A percentile compares a stretch with the other conserved stretches of the same genome.
phyloP scores from a whole-genome alignment of 92 coral and sea anemone genomes.

The Virgularia gustaviana region DNA sequence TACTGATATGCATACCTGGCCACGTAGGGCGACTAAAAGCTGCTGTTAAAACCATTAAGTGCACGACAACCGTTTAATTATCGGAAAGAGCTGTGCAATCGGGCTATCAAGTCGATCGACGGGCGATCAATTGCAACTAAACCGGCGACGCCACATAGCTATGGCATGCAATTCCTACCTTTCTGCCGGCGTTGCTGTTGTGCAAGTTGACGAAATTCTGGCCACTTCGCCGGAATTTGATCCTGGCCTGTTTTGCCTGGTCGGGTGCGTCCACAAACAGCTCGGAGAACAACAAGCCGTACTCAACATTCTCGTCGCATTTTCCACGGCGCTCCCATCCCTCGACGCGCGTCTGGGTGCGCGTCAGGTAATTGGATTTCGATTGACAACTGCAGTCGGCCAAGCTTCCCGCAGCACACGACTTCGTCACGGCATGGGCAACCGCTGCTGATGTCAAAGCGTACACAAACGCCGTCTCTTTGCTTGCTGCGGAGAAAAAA shows the following conservation, averaged over 20 bases:
- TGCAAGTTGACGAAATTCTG: slow-evolving; percentile 66
- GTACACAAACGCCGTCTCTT: slow-evolving; percentile 90
- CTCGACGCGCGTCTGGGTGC: slow-evolving; percentile 17
- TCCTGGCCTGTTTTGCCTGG: slow-evolving; percentile 53
- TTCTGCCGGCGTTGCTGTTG: slow-evolving; percentile 86
- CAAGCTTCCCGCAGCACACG: slow-evolving; percentile 84
- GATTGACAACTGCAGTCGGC: slow-evolving; percentile 73
- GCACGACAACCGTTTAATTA: slow-evolving; percentile 19
- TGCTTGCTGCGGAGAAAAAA: slow-evolving; percentile 68
- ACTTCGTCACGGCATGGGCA: slow-evolving; percentile 86
- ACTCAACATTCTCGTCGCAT: slow-evolving; percentile 71
- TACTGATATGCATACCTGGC: too few relatives aligned
- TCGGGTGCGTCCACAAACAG: slow-evolving; percentile 91
- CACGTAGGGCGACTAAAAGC: neutral
- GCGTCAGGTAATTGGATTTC: neutral
- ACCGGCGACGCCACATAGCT: neutral
- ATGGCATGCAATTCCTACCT: slow-evolving; percentile 50
- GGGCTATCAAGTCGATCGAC: too few relatives aligned
- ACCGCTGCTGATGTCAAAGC: slow-evolving; percentile 97
- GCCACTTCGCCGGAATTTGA: slow-evolving; percentile 50
- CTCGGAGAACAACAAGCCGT: slow-evolving; percentile 72
- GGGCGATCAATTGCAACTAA: neutral
- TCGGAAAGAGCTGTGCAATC: neutral
- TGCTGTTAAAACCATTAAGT: slow-evolving; percentile 32
- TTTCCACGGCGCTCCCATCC: slow-evolving; percentile 70